These are phyloP conservation scores for Abrostola tripartita DNA, from an alignment of 2,888 invertebrate species.

Conservation along the genomic window DNA sequence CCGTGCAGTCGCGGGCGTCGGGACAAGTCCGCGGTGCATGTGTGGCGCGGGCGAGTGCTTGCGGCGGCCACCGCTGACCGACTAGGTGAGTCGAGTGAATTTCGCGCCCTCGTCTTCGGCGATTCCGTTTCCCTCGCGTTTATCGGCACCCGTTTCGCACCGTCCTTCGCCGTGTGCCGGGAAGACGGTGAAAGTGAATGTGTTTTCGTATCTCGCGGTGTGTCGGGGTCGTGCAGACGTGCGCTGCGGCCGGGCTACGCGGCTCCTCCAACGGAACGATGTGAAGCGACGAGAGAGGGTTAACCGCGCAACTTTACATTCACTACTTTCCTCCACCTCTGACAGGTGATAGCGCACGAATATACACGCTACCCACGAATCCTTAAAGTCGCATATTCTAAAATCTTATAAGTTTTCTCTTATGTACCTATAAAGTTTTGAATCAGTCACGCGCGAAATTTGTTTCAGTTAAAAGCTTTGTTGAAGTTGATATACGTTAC, in stretches of 20 bases:
- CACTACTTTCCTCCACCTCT: conserved; percentile 67
- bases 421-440: conserved; percentile 71
- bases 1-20: conserved; percentile 75
- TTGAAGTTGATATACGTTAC: conserved; percentile 49
- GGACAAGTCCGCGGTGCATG: conserved; percentile 68
- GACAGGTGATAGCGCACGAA: conserved; percentile 69
- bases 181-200: conserved; percentile 78
- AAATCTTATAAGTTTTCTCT: conserved; percentile 40
- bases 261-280: conserved; percentile 64
- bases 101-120: conserved; percentile 77
- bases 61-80: conserved; percentile 83
- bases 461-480: conserved; percentile 58
- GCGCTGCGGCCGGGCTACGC: conserved; percentile 52
- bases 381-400: conserved; percentile 62
- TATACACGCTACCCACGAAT: conserved; percentile 60
- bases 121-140: conserved; percentile 78
- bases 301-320: conserved; percentile 79
- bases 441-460: conserved; percentile 66
- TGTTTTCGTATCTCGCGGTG: conserved; percentile 70
- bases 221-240: conserved; percentile 71
- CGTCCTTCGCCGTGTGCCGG: conserved; percentile 75
- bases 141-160: conserved; percentile 80
- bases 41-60: conserved; percentile 76
- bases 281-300: conserved; percentile 72
- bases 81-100: conserved; percentile 83